These are phyloP conservation scores for Caenorhabditis tropicalis DNA, from an alignment of 1,140 invertebrate genomes.

Conservation along the genomic window DNA sequence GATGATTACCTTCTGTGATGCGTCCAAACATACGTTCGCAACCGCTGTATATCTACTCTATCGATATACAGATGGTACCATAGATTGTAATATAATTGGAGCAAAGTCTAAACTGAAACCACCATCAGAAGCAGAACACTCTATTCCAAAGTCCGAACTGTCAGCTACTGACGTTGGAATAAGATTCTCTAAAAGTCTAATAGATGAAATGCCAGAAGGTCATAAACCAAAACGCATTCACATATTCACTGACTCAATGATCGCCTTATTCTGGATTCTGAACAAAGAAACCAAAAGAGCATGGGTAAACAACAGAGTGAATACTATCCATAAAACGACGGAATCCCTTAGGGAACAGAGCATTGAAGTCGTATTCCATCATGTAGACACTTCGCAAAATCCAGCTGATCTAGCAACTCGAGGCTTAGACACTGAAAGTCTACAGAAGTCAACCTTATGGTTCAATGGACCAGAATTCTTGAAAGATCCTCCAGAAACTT, in stretches of 20 bases:
- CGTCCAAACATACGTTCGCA: not conserved
- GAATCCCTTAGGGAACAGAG: not conserved
- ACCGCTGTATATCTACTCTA: not conserved
- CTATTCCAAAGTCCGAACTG: not conserved
- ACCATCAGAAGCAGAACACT: not conserved
- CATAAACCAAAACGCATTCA: not conserved
- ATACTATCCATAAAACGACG: not conserved
- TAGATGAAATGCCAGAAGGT: not conserved
- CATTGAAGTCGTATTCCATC: not conserved
- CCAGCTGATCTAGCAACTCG: not conserved
- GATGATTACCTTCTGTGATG: not conserved
- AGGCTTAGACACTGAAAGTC: not conserved
- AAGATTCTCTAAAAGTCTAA: not conserved
- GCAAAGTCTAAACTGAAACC: constrained; percentile 1
- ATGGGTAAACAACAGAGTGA: not conserved
- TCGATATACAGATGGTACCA: not conserved
- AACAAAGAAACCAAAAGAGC: not conserved
- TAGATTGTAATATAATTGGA: not conserved
- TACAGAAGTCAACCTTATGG: not conserved
- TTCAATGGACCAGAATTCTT: not conserved
- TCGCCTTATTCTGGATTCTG: not conserved
- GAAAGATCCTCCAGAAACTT: not conserved
- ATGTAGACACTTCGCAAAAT: not conserved
- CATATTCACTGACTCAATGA: not conserved
- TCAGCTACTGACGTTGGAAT: not conserved